Percentiles rank a stretch among this genome's conserved stretches.
Evolutionary conservation across 2,797 vertebrate species (phyloP).

Genomic region (Melanotaenia pygmaea): DNA sequence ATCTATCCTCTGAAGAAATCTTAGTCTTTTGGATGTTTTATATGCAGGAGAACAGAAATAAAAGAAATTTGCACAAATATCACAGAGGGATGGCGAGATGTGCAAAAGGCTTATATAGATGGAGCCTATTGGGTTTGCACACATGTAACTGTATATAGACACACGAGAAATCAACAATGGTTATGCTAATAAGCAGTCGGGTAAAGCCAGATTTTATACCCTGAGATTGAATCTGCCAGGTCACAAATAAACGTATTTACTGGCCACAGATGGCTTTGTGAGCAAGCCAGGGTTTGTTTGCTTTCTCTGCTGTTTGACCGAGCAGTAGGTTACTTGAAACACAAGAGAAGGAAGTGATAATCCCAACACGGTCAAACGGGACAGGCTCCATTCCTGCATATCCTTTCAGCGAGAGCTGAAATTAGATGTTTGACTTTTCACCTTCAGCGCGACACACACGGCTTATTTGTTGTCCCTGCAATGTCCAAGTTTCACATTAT

Average conservation of each 20-base stretch:
- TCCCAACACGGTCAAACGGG: neutral
- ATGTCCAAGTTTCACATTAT: neutral
- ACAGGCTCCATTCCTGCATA: neutral
- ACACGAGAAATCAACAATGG: constrained; percentile 16
- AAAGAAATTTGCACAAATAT: constrained; percentile 1
- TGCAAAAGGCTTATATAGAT: constrained; percentile 7
- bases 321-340: constrained; percentile 16
- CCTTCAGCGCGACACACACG: neutral
- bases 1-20: constrained; percentile 38
- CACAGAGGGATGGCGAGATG: neutral
- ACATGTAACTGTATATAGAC: constrained; percentile 1
- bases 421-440: neutral
- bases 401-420: neutral
- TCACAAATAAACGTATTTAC: constrained; percentile 45
- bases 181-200: constrained; percentile 11
- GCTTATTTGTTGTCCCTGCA: neutral
- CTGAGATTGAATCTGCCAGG: constrained; percentile 15
- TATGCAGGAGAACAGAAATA: constrained; percentile 13
- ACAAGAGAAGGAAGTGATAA: neutral
- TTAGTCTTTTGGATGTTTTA: constrained; percentile 22
- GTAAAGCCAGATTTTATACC: constrained; percentile 35
- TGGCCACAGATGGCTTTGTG: constrained; percentile 16
- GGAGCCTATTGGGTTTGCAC: neutral
- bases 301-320: constrained; percentile 17
- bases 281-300: constrained; percentile 13